These are phyloP conservation scores for Scomberomorus guttatus DNA, from an alignment of 2,797 vertebrate genomes.

Conservation along the genomic window DNA sequence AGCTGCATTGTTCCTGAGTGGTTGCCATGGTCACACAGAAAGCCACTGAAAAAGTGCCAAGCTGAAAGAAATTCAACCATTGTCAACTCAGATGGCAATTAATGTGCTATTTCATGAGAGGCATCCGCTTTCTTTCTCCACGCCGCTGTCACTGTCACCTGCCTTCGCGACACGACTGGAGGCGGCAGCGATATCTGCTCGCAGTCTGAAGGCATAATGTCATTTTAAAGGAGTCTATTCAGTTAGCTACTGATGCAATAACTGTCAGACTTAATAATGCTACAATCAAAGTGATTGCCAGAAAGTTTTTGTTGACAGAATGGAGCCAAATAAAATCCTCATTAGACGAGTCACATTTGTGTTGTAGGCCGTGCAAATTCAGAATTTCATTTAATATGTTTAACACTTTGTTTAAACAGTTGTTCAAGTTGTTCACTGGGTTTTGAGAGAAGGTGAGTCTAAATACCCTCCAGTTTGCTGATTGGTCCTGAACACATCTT, in stretches of 20 bases:
- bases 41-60: too few relatives aligned
- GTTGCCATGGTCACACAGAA: neutral
- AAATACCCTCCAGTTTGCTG: neutral
- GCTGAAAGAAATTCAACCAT: too few relatives aligned
- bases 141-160: too few relatives aligned
- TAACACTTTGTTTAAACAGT: neutral
- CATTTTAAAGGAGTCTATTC: neutral
- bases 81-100: neutral
- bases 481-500: neutral
- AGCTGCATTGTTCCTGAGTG: neutral
- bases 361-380: neutral
- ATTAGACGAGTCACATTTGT: neutral
- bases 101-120: neutral
- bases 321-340: neutral
- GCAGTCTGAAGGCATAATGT: neutral
- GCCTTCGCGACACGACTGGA: too few relatives aligned
- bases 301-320: too few relatives aligned
- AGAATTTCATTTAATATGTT: neutral
- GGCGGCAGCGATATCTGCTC: neutral
- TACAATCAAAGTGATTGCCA: neutral
- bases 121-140: too few relatives aligned
- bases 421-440: neutral
- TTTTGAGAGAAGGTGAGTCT: neutral
- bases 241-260: neutral
- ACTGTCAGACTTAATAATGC: neutral